phyloP scores from a whole-genome alignment of 2,888 invertebrate species.

The Malachius bipustulatus region DNA sequence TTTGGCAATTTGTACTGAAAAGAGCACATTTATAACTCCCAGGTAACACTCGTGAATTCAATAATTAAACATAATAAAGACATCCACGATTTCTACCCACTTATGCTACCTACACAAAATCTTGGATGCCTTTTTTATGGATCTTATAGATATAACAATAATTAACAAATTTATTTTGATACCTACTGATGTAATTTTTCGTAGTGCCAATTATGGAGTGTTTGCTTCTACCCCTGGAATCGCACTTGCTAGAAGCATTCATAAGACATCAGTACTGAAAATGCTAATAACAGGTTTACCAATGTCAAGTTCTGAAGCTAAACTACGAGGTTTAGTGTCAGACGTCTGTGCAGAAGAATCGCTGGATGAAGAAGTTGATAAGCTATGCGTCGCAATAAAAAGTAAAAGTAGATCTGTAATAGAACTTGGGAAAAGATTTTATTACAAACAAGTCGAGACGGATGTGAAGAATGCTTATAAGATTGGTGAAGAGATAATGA shows the following conservation, averaged over 20 bases:
- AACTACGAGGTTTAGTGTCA: constrained; percentile 65
- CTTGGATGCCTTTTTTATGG: too few species aligned
- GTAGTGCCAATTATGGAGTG: constrained; percentile 81
- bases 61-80: too few species aligned
- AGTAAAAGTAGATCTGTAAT: constrained; percentile 73
- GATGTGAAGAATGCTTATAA: constrained; percentile 64
- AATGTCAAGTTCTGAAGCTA: constrained; percentile 70
- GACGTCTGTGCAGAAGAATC: constrained; percentile 46
- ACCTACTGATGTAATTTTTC: too few species aligned
- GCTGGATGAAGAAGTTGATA: constrained; percentile 52
- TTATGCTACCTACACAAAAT: too few species aligned
- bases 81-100: too few species aligned
- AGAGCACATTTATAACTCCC: constrained; percentile 84
- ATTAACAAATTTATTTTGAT: too few species aligned
- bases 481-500: constrained; percentile 67
- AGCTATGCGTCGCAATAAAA: constrained; percentile 59
- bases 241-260: constrained; percentile 68
- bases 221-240: constrained; percentile 97
- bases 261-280: constrained; percentile 69
- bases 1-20: constrained; percentile 71
- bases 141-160: too few species aligned
- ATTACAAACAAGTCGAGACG: constrained; percentile 70
- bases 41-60: too few species aligned
- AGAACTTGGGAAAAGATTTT: constrained; percentile 78
- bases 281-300: constrained; percentile 91